Evolutionary conservation across 1,140 invertebrate genomes (phyloP), one percentile per base, ranked within the genome.

Genomic region (Oreohelix idahoensis): DNA sequence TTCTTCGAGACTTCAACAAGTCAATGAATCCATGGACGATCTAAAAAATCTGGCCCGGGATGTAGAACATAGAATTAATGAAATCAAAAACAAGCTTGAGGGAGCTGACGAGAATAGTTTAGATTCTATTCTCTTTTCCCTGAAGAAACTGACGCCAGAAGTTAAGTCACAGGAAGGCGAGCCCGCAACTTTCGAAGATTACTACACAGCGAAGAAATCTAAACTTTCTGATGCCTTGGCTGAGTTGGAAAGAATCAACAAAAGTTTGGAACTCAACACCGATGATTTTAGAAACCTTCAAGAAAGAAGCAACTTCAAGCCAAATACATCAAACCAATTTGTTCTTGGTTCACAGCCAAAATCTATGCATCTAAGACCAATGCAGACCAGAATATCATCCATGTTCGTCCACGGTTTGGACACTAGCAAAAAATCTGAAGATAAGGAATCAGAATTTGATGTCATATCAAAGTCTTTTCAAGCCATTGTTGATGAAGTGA

Each of bases 391-490:
- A 63, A 42, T 84, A 53, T 83, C 74, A 70, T 85, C 79, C 39
- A 29, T 71, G 53, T 76, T 83, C 77, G 73, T 88, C 66, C 39
- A 84, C 66, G 49, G 84, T 81, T 45, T 84, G 42, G 32, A 84
- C 79, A 35, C 83, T 83, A 77, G 85, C 78, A 42, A 86, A 89
- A 70, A 17, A 74, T 85, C 20, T 86, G 89, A 86, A 73, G 84
- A 88, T 75, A 88, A 87, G 11, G 86, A 90, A 66, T 85, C 85
- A 45, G 89, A 90, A 84, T 89, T 89, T 87, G 89, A 90, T 49
- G 84, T 88, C 38, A 89, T 90, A 20, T 88, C 87, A 32, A 89
- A 88, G 71, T 89, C 89, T 38, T 89, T 90, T 84, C 89, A 90
- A 79, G 87, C 87, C 69, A 83, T 90, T 32, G 81, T 89, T 17